Evolutionary conservation across 2,888 invertebrate species (phyloP).

Genomic region (Lysandra coridon): DNA sequence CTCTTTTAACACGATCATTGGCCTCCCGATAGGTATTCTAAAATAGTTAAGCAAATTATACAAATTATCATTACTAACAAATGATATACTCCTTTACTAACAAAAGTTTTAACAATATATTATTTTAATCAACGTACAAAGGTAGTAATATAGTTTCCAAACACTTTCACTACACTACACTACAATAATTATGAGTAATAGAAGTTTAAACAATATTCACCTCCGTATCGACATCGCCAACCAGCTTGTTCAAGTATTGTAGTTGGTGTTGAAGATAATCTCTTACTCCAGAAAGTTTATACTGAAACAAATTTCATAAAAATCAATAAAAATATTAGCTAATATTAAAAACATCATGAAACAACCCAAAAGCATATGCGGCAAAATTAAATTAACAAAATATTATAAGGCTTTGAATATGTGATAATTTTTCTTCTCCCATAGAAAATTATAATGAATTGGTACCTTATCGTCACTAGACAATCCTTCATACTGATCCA

Average conservation of each 20-base stretch:
- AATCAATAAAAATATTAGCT: background rate
- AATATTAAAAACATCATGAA: background rate
- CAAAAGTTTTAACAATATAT: no score
- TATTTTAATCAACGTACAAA: background rate
- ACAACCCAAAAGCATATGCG: background rate
- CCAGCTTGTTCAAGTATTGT: conserved; percentile 49
- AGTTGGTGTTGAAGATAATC: conserved; percentile 60
- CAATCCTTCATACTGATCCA: conserved; percentile 57
- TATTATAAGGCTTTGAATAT: no score
- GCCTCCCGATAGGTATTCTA: conserved; percentile 34
- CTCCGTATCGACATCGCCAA: conserved; percentile 38
- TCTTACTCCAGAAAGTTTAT: conserved; percentile 60
- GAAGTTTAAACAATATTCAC: conserved; percentile 34
- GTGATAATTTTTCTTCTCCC: no score
- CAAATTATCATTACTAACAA: background rate
- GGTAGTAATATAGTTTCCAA: no score
- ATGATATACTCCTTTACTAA: no score
- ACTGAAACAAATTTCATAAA: conserved; percentile 49
- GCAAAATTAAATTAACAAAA: no score
- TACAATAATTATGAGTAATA: no score
- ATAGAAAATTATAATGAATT: background rate
- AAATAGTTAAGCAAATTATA: background rate
- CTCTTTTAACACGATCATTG: conserved; percentile 17
- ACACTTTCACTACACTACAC: no score
- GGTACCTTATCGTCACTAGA: conserved; percentile 61